phyloP scores from a whole-genome alignment of 2,888 invertebrate genomes.

The Sinotaia quadrata region DNA sequence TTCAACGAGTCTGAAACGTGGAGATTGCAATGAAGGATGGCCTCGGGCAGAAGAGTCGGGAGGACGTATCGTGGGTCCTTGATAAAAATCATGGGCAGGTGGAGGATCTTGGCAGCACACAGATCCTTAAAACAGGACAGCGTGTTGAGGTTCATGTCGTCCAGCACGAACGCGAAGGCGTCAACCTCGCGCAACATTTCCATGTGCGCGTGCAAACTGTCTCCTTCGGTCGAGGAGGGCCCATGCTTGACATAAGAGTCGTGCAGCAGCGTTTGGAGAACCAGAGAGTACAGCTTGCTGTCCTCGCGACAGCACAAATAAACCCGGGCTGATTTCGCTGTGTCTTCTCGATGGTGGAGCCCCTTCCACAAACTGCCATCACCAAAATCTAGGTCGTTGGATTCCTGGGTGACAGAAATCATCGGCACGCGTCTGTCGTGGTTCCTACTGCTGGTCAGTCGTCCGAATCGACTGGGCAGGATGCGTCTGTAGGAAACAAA shows the following conservation, averaged over 20 bases:
- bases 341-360: not conserved
- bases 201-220: not conserved
- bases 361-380: not conserved
- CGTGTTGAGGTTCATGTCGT: slow-evolving; percentile 15
- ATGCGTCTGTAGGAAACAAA: not conserved
- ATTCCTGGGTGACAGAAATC: slow-evolving; percentile 27
- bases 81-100: slow-evolving; percentile 35
- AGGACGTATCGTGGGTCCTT: slow-evolving; percentile 32
- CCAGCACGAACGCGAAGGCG: slow-evolving; percentile 20
- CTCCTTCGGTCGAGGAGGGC: not conserved
- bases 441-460: not conserved
- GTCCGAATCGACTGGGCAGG: not conserved
- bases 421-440: slow-evolving; percentile 12
- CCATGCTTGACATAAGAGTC: slow-evolving; percentile 20
- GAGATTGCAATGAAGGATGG: slow-evolving; percentile 25
- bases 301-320: slow-evolving; percentile 13
- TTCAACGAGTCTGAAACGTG: slow-evolving; percentile 6
- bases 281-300: slow-evolving; percentile 3
- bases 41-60: slow-evolving; percentile 38
- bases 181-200: slow-evolving; percentile 15
- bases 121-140: slow-evolving; percentile 29
- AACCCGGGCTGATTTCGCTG: not conserved
- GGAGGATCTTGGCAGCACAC: slow-evolving; percentile 26
- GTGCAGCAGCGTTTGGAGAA: slow-evolving; percentile 14
- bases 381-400: slow-evolving; percentile 9